These are phyloP conservation scores for Nasua narica DNA, from an alignment of 2,797 vertebrate species.

Conservation along the genomic window DNA sequence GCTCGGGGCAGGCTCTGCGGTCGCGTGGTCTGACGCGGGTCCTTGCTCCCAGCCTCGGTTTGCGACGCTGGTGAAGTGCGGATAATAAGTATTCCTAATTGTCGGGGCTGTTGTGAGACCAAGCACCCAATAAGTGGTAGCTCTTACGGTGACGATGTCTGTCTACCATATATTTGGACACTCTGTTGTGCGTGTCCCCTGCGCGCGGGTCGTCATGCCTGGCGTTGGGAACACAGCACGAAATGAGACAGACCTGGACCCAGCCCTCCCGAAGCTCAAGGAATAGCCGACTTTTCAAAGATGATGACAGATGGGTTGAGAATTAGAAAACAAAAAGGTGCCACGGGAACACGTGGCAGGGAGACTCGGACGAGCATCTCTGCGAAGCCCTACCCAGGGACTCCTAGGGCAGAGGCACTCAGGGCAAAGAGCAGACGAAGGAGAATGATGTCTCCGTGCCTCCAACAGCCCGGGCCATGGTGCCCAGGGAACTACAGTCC, in stretches of 20 bases:
- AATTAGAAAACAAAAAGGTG: neutral
- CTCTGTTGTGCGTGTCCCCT: neutral
- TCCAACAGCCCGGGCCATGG: accelerated
- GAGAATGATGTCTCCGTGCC: neutral
- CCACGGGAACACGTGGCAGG: neutral
- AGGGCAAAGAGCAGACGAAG: neutral
- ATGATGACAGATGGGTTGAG: neutral
- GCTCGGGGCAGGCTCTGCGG: neutral
- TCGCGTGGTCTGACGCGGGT: neutral
- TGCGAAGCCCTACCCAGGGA: neutral
- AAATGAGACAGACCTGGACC: neutral
- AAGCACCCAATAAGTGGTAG: neutral
- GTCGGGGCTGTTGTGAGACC: neutral
- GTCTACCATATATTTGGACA: neutral
- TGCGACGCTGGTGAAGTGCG: neutral
- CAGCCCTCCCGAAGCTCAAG: neutral
- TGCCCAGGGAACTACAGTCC: accelerated
- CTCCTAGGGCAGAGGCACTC: neutral
- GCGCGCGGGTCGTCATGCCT: neutral
- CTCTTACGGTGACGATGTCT: neutral
- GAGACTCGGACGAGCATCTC: neutral
- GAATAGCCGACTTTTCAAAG: neutral
- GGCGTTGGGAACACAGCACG: neutral
- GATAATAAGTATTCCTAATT: neutral
- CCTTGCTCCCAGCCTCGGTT: neutral